Base-by-base conservation (phyloP, 1,140 invertebrate species). In the Brachionus angularis region DNA sequence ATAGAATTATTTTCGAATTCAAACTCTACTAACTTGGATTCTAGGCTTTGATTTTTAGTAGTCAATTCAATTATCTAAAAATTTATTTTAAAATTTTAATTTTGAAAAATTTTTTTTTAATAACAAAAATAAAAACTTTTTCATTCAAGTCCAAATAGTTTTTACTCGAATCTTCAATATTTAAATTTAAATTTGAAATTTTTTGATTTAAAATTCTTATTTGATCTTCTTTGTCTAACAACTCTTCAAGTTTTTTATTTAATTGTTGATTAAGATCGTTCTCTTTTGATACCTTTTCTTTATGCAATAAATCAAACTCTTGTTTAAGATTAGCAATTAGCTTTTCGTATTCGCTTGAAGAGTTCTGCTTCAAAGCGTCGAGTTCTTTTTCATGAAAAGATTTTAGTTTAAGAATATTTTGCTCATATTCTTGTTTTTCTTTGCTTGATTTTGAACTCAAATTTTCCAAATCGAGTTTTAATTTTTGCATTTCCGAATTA, bases 331-430 rank as follows among this genome's bases (percentile, higher is more conserved):
- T 36, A 44, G 67, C 52, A 3, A 77, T 49, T 14, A 75, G 73
- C 21, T 74, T 73, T 39, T 78, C 75, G 36, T 73, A 50, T 47
- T 67, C 62, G 29, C 3, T 39, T 27, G 71, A 73, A 5, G 75
- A 47, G 47, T 75, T 74, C 33, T 78, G 75, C 58, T 72, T 75
- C 18, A 79, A 61, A 25, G 74, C 78, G 34, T 78, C 76, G 5
- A 81, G 70, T 72, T 81, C 79, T 55, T 81, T 79, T 74, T 80
- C 77, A 75, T 80, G 79, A 72, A 80, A 80, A 36, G 77, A 75
- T 73, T 78, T 73, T 27, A 79, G 76, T 73, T 81, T 79, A 25
- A 50, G 71, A 16, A 80, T 72, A 64, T 81, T 81, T 21, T 64
- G 69, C 44, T 77, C 77, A 74, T 76, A 78, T n/a, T 81, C 79